Percentiles rank a stretch among this genome's conserved stretches.
Conservation (phyloP, 2,797 vertebrate species). For the Limosa lapponica region DNA sequence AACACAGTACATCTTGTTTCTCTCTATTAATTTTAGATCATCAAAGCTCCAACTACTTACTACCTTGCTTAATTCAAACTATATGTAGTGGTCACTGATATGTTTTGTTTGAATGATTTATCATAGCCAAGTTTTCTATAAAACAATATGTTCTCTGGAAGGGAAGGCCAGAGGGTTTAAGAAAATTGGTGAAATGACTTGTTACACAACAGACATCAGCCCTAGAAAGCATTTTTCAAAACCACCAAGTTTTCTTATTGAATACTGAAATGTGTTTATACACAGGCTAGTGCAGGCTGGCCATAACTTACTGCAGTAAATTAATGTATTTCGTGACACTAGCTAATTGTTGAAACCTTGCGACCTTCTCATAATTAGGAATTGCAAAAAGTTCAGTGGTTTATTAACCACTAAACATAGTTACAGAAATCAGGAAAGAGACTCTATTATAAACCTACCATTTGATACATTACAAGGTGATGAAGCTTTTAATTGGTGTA, state of each 20-base stretch:
- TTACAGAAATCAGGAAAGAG: not conserved
- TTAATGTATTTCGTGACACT: not conserved
- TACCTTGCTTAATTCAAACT: not conserved
- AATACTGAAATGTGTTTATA: not conserved
- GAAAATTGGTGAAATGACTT: not conserved
- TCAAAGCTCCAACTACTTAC: not conserved
- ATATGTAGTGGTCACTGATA: too few relatives aligned
- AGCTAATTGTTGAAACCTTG: not conserved
- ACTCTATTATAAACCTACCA: not conserved
- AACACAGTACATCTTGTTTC: accelerated
- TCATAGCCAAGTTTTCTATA: not conserved
- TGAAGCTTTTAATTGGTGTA: not conserved
- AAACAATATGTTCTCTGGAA: not conserved
- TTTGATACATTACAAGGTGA: not conserved
- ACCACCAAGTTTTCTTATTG: not conserved
- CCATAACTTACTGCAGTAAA: not conserved
- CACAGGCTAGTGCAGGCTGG: not conserved
- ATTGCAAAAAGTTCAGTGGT: not conserved
- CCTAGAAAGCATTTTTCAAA: not conserved
- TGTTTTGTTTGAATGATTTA: not conserved
- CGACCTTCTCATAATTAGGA: not conserved
- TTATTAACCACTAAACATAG: not conserved
- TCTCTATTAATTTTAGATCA: not conserved
- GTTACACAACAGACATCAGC: not conserved
- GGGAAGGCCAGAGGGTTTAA: not conserved